A percentile compares a stretch with the other conserved stretches of the same genome.
phyloP scores from a whole-genome alignment of 1,140 invertebrate species.

The Protaetia brevitarsis region DNA sequence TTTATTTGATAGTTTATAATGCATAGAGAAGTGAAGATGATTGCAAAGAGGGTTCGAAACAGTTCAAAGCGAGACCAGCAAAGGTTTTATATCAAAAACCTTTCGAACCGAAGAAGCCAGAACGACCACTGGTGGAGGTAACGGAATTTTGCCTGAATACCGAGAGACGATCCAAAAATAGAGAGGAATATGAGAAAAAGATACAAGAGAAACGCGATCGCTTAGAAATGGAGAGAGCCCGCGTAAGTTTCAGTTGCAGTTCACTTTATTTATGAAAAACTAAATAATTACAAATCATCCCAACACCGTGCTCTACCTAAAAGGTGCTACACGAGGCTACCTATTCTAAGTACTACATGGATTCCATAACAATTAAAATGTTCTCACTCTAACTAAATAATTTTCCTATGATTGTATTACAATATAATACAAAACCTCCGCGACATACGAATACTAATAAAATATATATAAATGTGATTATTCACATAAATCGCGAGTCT shows the following conservation, averaged over 20 bases:
- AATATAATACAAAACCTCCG: too few relatives aligned
- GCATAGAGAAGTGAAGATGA: constrained; percentile 23
- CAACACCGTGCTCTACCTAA: too few relatives aligned
- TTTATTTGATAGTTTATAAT: background rate
- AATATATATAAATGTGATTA: too few relatives aligned
- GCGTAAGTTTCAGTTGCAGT: background rate
- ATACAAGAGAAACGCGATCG: constrained; percentile 46
- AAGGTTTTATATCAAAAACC: constrained; percentile 52
- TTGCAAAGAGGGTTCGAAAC: constrained; percentile 20
- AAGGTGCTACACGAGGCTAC: too few relatives aligned
- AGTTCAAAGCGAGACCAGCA: constrained; percentile 53
- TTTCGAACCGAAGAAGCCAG: constrained; percentile 50
- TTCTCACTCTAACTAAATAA: too few relatives aligned
- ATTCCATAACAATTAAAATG: too few relatives aligned
- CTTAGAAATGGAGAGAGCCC: background rate
- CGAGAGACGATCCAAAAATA: constrained; percentile 49
- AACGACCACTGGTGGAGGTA: constrained; percentile 34
- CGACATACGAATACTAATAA: too few relatives aligned
- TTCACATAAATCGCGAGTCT: too few relatives aligned
- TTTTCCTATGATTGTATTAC: too few relatives aligned
- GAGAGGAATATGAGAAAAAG: constrained; percentile 50
- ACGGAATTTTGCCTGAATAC: constrained; percentile 51
- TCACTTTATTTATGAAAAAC: too few relatives aligned
- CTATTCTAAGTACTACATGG: too few relatives aligned
- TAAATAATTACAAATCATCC: too few relatives aligned